Percentiles rank a stretch among this genome's conserved stretches.
Evolutionary conservation across 2,113 vertebrate species (phyloP).

Genomic region (Amphiprion percula): DNA sequence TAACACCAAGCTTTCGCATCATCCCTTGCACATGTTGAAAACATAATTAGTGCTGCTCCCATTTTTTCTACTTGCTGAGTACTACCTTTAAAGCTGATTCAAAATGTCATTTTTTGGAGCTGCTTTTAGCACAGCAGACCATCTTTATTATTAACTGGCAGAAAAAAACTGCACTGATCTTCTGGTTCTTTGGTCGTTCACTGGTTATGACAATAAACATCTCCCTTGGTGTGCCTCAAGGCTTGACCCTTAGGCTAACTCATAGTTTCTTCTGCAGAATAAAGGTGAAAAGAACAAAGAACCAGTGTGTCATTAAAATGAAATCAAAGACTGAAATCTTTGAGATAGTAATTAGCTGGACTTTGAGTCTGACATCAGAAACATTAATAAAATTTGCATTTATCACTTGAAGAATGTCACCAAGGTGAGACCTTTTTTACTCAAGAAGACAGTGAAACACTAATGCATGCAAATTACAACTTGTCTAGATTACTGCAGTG

Average conservation of each 20-base stretch:
- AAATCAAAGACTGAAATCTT: constrained; percentile 18
- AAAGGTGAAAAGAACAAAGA: not conserved
- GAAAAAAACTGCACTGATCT: not conserved
- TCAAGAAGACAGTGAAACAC: constrained; percentile 25
- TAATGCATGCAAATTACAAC: constrained; percentile 59
- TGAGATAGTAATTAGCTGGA: constrained; percentile 14
- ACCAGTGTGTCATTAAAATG: not conserved
- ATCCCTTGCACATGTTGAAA: no score
- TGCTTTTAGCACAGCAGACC: not conserved
- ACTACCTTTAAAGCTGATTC: no score
- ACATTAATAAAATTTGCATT: constrained; percentile 49
- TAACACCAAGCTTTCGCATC: no score
- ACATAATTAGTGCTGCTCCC: no score
- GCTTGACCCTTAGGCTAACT: not conserved
- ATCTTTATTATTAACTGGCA: no score
- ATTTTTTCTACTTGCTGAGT: no score
- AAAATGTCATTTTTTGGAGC: no score
- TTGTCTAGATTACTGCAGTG: constrained; percentile 25
- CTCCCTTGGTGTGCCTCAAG: not conserved
- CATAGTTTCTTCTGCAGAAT: constrained; percentile 1
- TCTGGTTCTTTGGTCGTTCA: not conserved
- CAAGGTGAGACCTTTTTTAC: constrained; percentile 20
- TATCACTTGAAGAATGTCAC: constrained; percentile 36
- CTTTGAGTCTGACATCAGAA: constrained; percentile 31
- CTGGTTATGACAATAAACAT: constrained; percentile 4